A percentile compares a stretch with the other conserved stretches of the same genome.
Evolutionary conservation across 1,140 invertebrate species (phyloP).

Genomic region (Aphidius ervi): DNA sequence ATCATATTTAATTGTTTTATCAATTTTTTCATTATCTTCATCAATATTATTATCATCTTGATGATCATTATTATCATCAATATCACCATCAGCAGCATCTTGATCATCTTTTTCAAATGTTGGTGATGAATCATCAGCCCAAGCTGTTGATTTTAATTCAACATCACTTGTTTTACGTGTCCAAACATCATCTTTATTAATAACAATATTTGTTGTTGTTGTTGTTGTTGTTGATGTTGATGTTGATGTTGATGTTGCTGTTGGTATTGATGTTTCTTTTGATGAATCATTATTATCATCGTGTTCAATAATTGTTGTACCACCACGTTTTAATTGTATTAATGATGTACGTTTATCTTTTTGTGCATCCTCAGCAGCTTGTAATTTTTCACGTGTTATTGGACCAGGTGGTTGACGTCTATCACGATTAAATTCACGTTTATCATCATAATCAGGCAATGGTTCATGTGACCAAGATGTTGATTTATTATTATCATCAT

Average conservation of each 20-base stretch:
- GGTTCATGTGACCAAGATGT: conserved; percentile 52
- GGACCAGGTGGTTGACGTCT: conserved; percentile 56
- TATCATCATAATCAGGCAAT: conserved; percentile 51
- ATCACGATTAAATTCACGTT: conserved; percentile 36
- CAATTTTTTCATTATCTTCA: conserved; percentile 28
- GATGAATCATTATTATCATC: conserved; percentile 23
- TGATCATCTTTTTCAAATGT: conserved; percentile 50
- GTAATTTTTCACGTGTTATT: conserved; percentile 60
- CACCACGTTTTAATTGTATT: conserved; percentile 53
- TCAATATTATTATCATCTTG: conserved; percentile 34
- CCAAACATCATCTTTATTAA: conserved; percentile 34
- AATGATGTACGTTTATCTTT: conserved; percentile 54
- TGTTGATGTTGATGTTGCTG: conserved; percentile 25
- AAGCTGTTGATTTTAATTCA: conserved; percentile 26
- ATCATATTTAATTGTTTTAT: conserved; percentile 31
- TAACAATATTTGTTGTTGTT: conserved; percentile 9
- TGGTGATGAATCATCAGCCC: conserved; percentile 53
- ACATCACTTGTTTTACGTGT: conserved; percentile 31
- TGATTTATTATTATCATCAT: conserved; percentile 46
- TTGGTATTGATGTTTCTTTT: conserved; percentile 44
- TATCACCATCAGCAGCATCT: conserved; percentile 30
- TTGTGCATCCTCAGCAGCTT: conserved; percentile 57
- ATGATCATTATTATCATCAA: conserved; percentile 31
- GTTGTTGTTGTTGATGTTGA: too few relatives aligned
- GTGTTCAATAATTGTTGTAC: background rate